Evolutionary conservation across 1,140 invertebrate species (phyloP).

Genomic region (Saccostrea glomerata): DNA sequence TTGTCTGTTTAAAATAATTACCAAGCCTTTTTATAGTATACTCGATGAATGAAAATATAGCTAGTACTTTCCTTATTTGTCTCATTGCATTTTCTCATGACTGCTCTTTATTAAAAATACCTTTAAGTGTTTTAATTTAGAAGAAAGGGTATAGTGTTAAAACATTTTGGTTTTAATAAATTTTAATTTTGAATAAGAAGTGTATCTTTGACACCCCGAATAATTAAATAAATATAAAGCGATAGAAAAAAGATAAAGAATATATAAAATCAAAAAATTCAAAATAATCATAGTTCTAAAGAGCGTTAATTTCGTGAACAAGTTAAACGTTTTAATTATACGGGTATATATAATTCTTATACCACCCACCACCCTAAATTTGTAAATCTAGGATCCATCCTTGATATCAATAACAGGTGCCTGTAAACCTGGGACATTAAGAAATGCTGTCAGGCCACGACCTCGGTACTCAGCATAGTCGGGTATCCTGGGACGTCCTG

Average conservation of each 20-base stretch:
- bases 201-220: background rate
- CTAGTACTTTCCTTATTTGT: background rate
- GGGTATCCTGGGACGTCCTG: constrained; percentile 13
- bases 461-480: background rate
- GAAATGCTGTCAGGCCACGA: constrained; percentile 7
- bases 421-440: constrained; percentile 27
- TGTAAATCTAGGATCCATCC: background rate
- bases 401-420: constrained; percentile 21
- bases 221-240: too few species aligned
- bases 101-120: background rate
- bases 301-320: background rate
- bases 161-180: background rate
- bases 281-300: background rate
- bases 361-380: background rate
- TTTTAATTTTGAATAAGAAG: background rate
- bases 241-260: too few species aligned
- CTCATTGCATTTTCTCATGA: background rate
- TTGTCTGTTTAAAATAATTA: background rate
- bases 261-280: too few species aligned
- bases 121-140: background rate
- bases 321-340: background rate
- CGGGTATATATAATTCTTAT: background rate
- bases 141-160: too few species aligned
- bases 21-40: background rate
- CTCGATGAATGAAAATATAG: background rate